Evolutionary conservation across 1,140 invertebrate genomes (phyloP), one percentile per base, ranked within the genome.

Genomic region (Drosophila eugracilis): DNA sequence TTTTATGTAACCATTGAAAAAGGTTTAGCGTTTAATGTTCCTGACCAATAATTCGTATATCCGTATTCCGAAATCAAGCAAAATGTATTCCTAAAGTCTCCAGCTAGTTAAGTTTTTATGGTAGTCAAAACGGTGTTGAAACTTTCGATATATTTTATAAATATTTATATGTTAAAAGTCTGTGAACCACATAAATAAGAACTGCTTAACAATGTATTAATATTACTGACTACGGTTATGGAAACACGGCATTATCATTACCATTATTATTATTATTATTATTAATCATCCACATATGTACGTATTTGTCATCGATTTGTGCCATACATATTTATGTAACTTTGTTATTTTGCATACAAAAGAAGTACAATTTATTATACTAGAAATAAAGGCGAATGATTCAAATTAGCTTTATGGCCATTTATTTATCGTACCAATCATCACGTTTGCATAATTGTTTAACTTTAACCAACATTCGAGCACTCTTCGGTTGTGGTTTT

Each of bases 111-210:
- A 78, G 78, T 84, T 83, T 83, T 69, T 28, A 70, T 6, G 12
- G 47, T 71, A 24, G 54, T 52, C 47, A 36, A 30, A 58, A 58
- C 70, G 55, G 52, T 74, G 69, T 81, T 83, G 54, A 7, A 78
- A n/a, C 48, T 63, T 67, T 74, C 50, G 39, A 84, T 83, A 84
- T 84, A 84, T 83, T 83, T 83, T 84, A 83, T 83, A 71, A 78
- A 78, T 83, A 78, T 75, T 69, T 83, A 78, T 78, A 78, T 57
- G 44, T 77, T 59, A 53, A 48, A 44, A 34, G 4, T 17, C 44
- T 62, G 58, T 54, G 9, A 49, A 24, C 12, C 30, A 52, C 48
- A 30, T 48, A 30, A 32, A 45, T 62, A 66, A 69, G 36, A 57
- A 55, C 57, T 78, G 55, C 70, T 65, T 41, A 81, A 53, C 41